These are phyloP conservation scores for Dicerorhinus sumatrensis DNA, from an alignment of 2,113 vertebrate species.

Conservation along the genomic window DNA sequence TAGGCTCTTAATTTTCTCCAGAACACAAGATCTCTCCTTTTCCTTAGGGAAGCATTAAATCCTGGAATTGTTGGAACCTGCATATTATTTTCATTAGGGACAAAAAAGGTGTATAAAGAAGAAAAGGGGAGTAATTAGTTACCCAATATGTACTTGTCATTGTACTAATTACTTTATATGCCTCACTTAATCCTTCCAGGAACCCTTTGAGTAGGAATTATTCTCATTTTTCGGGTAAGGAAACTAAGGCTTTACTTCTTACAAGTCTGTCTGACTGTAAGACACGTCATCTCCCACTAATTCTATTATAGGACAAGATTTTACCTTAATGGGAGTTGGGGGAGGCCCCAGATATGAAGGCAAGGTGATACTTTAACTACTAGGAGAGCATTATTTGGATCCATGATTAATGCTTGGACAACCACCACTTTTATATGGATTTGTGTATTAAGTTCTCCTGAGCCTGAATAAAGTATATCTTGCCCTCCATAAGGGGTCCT, in stretches of 20 bases:
- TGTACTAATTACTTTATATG: neutral
- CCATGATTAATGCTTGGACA: neutral
- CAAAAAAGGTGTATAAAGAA: neutral
- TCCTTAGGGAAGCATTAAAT: neutral
- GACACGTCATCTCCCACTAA: neutral
- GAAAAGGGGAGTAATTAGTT: neutral
- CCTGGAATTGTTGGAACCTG: neutral
- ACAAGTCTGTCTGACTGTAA: neutral
- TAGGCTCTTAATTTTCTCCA: neutral
- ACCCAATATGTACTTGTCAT: neutral
- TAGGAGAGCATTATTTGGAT: neutral
- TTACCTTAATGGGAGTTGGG: neutral
- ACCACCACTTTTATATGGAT: neutral
- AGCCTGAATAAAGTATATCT: neutral
- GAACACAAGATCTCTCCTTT: neutral
- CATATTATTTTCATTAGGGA: slow-evolving; percentile 12
- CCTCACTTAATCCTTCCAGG: neutral
- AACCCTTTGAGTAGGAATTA: neutral
- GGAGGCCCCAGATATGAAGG: neutral
- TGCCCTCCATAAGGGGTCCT: neutral
- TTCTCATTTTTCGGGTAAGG: slow-evolving; percentile 5
- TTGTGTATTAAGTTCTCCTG: neutral
- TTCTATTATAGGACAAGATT: neutral
- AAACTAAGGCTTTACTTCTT: neutral
- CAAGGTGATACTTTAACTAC: neutral